Percentiles rank a stretch among this genome's conserved stretches.
Evolutionary conservation across 2,797 vertebrate genomes (phyloP).

Genomic region (Pipistrellus pygmaeus): DNA sequence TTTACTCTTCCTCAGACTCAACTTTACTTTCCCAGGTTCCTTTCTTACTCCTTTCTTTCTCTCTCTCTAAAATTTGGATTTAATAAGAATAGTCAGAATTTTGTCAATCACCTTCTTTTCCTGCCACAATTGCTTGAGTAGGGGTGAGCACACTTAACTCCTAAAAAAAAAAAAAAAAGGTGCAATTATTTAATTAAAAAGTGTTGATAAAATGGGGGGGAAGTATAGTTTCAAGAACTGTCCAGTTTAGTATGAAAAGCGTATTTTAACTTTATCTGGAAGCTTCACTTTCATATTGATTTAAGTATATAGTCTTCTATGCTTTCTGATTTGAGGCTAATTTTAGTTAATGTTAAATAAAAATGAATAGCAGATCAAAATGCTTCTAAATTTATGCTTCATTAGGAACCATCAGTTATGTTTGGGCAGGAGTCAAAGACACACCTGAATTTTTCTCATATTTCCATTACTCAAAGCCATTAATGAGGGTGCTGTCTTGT

Average conservation of each 20-base stretch:
- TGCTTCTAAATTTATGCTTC: slow-evolving; percentile 32
- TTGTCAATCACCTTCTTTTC: not conserved
- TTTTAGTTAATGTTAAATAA: slow-evolving; percentile 33
- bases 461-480: slow-evolving; percentile 11
- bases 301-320: not conserved
- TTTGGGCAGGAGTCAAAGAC: slow-evolving; percentile 44
- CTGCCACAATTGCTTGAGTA: not conserved
- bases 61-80: not conserved
- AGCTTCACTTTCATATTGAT: not conserved
- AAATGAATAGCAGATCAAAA: not conserved
- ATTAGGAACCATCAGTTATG: slow-evolving; percentile 35
- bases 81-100: not conserved
- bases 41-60: not conserved
- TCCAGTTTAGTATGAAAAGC: not conserved
- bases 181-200: not conserved
- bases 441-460: slow-evolving; percentile 44
- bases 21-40: not conserved
- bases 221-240: not conserved
- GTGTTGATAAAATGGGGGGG: not conserved
- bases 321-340: slow-evolving; percentile 35
- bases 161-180: not conserved
- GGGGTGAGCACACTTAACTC: not conserved
- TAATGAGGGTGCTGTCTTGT: slow-evolving; percentile 21
- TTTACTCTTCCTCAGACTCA: not conserved
- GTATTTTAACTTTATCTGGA: not conserved